Conservation (phyloP, 2,888 invertebrate genomes). For the Spodoptera picta region DNA sequence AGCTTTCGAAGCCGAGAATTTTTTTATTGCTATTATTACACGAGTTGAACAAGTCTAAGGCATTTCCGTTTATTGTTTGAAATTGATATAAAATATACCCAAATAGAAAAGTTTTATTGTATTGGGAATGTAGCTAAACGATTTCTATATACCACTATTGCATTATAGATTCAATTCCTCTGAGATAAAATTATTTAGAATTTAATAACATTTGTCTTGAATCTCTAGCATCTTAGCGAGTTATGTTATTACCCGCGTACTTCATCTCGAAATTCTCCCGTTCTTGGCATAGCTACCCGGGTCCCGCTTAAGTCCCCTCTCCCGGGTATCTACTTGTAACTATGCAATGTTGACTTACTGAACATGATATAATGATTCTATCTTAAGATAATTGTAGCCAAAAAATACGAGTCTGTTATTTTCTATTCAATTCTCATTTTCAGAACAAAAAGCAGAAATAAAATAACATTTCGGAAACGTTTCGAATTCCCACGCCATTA, state of each 20-base stretch:
- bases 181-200: slow-evolving; percentile 41
- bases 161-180: slow-evolving; percentile 46
- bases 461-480: not conserved
- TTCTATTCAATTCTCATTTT: too few species aligned
- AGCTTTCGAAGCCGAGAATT: slow-evolving; percentile 64
- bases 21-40: slow-evolving; percentile 69
- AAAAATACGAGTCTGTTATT: too few species aligned
- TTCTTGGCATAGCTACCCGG: slow-evolving; percentile 33
- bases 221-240: slow-evolving; percentile 20
- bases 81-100: slow-evolving; percentile 29
- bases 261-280: slow-evolving; percentile 30
- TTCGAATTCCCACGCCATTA: slow-evolving; percentile 1
- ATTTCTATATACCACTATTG: slow-evolving; percentile 24
- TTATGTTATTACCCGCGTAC: slow-evolving; percentile 36
- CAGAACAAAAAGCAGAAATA: not conserved
- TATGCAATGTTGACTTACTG: slow-evolving; percentile 5
- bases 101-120: slow-evolving; percentile 29
- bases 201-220: slow-evolving; percentile 39
- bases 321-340: slow-evolving; percentile 3
- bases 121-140: slow-evolving; percentile 41
- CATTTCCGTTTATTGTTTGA: slow-evolving; percentile 18
- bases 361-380: not conserved
- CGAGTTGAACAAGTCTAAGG: slow-evolving; percentile 16
- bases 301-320: slow-evolving; percentile 4
- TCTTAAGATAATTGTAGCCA: not conserved